phyloP scores from a whole-genome alignment of 1,140 invertebrate species.

The Trigoniulus corallinus region DNA sequence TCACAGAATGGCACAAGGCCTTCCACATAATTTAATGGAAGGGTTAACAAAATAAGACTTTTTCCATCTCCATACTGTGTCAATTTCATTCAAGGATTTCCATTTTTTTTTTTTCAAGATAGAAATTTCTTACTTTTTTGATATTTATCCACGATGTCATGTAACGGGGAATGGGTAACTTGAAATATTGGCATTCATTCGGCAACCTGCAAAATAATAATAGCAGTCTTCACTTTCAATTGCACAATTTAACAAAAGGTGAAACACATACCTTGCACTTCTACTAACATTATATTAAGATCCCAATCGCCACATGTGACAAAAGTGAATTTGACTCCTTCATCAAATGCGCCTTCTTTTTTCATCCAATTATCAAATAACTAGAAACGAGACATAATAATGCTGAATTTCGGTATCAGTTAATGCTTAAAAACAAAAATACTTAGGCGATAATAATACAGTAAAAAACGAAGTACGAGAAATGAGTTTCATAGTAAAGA shows the following conservation, averaged over 20 bases:
- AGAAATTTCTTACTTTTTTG: slow-evolving; percentile 33
- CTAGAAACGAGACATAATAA: slow-evolving; percentile 15
- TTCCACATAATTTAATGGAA: no score
- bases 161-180: slow-evolving; percentile 29
- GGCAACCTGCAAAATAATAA: slow-evolving; percentile 26
- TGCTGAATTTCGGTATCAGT: background rate
- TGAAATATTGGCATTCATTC: slow-evolving; percentile 31
- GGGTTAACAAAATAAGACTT: no score
- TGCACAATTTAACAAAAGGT: background rate
- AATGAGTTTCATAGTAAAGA: no score
- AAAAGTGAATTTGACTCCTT: slow-evolving; percentile 26
- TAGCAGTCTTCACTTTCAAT: background rate
- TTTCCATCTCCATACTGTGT: no score
- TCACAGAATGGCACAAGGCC: no score
- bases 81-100: no score
- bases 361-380: slow-evolving; percentile 30
- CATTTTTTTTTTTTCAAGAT: no score
- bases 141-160: slow-evolving; percentile 41
- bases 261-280: no score
- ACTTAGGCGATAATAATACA: no score
- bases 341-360: slow-evolving; percentile 21
- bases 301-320: slow-evolving; percentile 48
- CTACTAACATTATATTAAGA: slow-evolving; percentile 36
- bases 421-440: no score
- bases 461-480: no score